Conservation (phyloP, 2,888 invertebrate species). For the Acleris cristana region DNA sequence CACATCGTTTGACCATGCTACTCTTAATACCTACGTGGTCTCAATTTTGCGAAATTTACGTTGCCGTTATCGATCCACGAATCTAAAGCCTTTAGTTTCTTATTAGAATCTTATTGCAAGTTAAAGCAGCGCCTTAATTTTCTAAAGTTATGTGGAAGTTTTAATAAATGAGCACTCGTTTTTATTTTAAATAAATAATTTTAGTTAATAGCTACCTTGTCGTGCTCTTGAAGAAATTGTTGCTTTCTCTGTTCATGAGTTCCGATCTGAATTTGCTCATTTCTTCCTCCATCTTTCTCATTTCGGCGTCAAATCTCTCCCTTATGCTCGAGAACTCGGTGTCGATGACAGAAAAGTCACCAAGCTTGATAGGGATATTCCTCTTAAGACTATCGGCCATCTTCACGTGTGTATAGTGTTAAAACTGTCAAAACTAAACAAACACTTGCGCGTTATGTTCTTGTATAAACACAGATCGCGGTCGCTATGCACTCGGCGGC, state of each 20-base stretch:
- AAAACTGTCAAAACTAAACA: conserved; percentile 76
- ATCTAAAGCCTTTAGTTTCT: not conserved
- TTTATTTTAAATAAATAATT: conserved; percentile 3
- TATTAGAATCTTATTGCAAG: conserved; percentile 25
- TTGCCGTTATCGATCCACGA: not conserved
- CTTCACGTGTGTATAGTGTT: conserved; percentile 66
- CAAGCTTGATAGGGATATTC: conserved; percentile 96
- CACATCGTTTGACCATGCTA: not conserved
- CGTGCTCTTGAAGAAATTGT: conserved; percentile 95
- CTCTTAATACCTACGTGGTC: not conserved
- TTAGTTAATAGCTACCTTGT: conserved; percentile 86
- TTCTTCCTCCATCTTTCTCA: conserved; percentile 99
- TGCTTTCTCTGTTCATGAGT: conserved; percentile 95
- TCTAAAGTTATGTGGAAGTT: not conserved
- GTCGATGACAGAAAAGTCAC: conserved; percentile 97
- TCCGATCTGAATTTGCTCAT: conserved; percentile 97
- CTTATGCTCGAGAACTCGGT: conserved; percentile 98
- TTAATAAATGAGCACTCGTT: not conserved
- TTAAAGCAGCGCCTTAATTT: not conserved
- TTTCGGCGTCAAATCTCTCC: conserved; percentile 97
- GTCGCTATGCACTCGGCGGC: conserved; percentile 71
- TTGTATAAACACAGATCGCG: conserved; percentile 78
- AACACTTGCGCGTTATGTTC: conserved; percentile 72
- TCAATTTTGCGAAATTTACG: not conserved
- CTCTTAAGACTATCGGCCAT: conserved; percentile 94